Evolutionary conservation across 2,797 vertebrate genomes (phyloP), one percentile per base, ranked within the genome.

Genomic region (Mycteria americana): DNA sequence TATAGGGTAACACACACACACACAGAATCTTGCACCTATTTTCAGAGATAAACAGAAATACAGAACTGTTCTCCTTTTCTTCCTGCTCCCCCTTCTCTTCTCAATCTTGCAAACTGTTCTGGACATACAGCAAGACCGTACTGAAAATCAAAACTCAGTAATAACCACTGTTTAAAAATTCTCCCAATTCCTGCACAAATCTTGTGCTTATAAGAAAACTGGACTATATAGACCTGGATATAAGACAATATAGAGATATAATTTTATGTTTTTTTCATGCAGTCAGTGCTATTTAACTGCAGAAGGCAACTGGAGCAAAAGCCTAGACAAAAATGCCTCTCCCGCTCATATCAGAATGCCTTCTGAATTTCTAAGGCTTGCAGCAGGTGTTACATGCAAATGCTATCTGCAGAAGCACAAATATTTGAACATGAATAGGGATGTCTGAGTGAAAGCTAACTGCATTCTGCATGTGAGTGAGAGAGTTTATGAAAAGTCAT

Each of bases 351-450:
- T 81, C 43, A 94, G 54, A 75, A 95, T 84, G 75, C 48, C 41
- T 92, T 95, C 63, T 87, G 73, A 96, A 97, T 93, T 96, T 93
- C 80, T 95, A 85, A 88, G 92, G 67, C 48, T 88, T 93, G 30
- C 63, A 93, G 91, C 92, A 96, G 96, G 82, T 94, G 93, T 43
- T 96, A 60, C 86, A 60, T 92, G 76, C 82, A 95, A 97, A 74
- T 85, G 22, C 56, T 94, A 33, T 93, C 69, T 53, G 33, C 73
- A 89, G 54, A 96, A 94, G 51, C 10, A 63, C 78, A 88, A 96
- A 95, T 97, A 95, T 82, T 95, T 95, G 89, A 91, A 73, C 67
- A 82, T 87, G 74, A 96, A 95, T 96, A 94, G n/a, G 62, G 51
- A 88, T 75, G 25, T 28, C 77, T 79, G 35, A 83, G 43, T 48